A percentile compares a stretch with the other conserved stretches of the same genome.
These are phyloP conservation scores for Neosalanx taihuensis DNA, from an alignment of 2,797 vertebrate genomes.

Conservation along the genomic window DNA sequence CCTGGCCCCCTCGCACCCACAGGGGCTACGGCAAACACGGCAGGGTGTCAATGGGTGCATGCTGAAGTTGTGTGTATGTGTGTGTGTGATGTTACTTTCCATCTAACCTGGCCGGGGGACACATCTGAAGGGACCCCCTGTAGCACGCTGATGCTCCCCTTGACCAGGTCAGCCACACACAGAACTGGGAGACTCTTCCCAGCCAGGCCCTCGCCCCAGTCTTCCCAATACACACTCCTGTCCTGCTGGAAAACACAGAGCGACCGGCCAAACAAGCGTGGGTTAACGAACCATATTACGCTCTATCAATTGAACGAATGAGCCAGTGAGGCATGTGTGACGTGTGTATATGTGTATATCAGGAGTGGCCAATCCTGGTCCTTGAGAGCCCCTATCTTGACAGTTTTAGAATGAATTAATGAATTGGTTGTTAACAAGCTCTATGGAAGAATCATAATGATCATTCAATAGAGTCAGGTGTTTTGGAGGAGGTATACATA, in stretches of 20 bases:
- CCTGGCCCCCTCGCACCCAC: conserved; percentile 76
- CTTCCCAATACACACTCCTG: conserved; percentile 69
- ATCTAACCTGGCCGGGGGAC: conserved; percentile 75
- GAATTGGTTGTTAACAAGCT: no score
- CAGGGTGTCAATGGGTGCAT: not conserved
- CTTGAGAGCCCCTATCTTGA: no score
- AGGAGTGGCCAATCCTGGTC: no score
- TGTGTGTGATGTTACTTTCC: not conserved
- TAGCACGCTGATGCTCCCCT: conserved; percentile 46
- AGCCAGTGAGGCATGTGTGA: not conserved
- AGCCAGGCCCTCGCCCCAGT: conserved; percentile 76
- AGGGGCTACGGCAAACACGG: conserved; percentile 69
- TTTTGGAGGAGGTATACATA: no score
- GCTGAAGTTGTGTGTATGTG: not conserved
- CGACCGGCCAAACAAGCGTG: not conserved
- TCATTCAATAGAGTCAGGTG: no score
- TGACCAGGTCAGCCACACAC: conserved; percentile 66
- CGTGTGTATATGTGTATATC: not conserved
- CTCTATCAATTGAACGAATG: no score
- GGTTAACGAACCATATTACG: no score
- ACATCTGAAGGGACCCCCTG: conserved; percentile 62
- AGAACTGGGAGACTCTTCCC: conserved; percentile 67
- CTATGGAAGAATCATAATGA: no score
- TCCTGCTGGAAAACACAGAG: conserved; percentile 62
- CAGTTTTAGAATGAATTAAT: no score